phyloP scores from a whole-genome alignment of 2,888 invertebrate species.

The Linnaemya vulpina region DNA sequence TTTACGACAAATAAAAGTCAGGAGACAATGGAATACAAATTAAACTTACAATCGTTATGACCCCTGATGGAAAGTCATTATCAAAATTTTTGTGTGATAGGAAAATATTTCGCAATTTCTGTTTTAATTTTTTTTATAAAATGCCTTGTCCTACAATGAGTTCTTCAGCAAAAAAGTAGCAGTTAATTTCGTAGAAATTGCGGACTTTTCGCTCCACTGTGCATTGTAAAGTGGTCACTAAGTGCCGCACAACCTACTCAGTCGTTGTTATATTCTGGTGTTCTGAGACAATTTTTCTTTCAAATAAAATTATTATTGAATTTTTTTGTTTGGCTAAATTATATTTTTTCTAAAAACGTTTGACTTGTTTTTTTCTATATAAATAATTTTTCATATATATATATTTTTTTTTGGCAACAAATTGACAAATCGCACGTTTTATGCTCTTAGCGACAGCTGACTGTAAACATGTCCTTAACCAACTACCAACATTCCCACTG shows the following conservation, averaged over 20 bases:
- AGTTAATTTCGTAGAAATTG: no score
- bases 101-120: no score
- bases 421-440: slow-evolving; percentile 72
- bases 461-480: slow-evolving; percentile 61
- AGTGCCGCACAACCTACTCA: not conserved
- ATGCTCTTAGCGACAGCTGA: slow-evolving; percentile 70
- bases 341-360: slow-evolving; percentile 42
- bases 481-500: slow-evolving; percentile 57
- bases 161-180: no score
- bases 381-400: not conserved
- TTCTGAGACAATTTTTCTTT: not conserved
- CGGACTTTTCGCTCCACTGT: no score
- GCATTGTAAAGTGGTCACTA: not conserved
- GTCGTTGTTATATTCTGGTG: not conserved
- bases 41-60: no score
- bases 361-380: slow-evolving; percentile 25
- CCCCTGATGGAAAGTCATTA: no score
- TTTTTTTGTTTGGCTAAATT: slow-evolving; percentile 16
- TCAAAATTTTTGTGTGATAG: no score
- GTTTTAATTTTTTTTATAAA: no score
- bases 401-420: slow-evolving; percentile 48
- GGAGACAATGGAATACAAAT: no score
- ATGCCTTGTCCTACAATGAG: no score
- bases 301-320: not conserved
- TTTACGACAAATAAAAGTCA: no score